phyloP scores from a whole-genome alignment of 2,888 invertebrate species.

The Hanleya hanleyi region DNA sequence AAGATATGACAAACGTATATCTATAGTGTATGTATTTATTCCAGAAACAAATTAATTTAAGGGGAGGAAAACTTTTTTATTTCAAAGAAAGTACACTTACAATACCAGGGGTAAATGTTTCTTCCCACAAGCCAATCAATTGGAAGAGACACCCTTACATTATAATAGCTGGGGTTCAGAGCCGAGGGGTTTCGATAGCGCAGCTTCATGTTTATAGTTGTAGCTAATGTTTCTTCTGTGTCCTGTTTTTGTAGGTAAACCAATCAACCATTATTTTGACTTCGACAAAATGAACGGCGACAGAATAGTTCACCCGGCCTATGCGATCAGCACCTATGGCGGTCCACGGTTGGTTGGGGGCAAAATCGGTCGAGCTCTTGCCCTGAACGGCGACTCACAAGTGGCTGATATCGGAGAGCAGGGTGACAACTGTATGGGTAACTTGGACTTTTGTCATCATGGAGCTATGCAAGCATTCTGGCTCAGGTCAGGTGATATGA shows the following conservation, averaged over 20 bases:
- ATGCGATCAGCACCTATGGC: slow-evolving; percentile 45
- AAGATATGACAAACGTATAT: too few species aligned
- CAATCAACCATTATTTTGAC: slow-evolving; percentile 52
- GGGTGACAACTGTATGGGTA: slow-evolving; percentile 54
- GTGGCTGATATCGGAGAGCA: slow-evolving; percentile 55
- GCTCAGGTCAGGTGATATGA: slow-evolving; percentile 50
- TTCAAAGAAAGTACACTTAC: too few species aligned
- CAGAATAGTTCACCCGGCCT: slow-evolving; percentile 42
- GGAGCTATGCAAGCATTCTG: slow-evolving; percentile 57
- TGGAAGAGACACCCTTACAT: too few species aligned
- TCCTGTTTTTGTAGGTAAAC: slow-evolving; percentile 51
- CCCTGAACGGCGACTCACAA: slow-evolving; percentile 48
- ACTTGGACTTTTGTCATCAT: slow-evolving; percentile 59
- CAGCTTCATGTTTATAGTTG: background rate
- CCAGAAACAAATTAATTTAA: too few species aligned
- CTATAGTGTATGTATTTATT: too few species aligned
- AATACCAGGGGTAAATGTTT: too few species aligned
- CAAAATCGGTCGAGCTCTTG: slow-evolving; percentile 54
- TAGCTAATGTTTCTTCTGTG: background rate
- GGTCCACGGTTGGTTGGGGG: slow-evolving; percentile 49
- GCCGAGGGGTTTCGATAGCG: too few species aligned
- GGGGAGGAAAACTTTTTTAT: too few species aligned
- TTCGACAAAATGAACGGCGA: slow-evolving; percentile 53
- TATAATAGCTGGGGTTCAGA: too few species aligned
- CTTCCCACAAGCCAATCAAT: too few species aligned